Evolutionary conservation across 2,888 invertebrate species (phyloP).

Genomic region (Campopleginae sp.): DNA sequence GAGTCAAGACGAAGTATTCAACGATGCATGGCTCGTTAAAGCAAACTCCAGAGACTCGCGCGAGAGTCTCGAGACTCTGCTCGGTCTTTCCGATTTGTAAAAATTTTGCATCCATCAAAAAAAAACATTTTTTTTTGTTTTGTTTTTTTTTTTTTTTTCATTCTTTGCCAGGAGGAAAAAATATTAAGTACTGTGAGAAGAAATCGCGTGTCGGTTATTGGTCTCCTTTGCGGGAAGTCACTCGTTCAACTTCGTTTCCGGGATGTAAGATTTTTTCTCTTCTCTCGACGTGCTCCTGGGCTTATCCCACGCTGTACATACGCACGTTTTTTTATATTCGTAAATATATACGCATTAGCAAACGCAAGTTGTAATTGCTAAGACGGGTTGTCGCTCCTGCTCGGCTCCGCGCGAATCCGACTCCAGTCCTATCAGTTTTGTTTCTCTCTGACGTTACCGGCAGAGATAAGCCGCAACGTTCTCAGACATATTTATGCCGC

Average conservation of each 20-base stretch:
- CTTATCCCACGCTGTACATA: slow-evolving; percentile 22
- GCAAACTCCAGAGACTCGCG: slow-evolving; percentile 14
- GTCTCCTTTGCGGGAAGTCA: slow-evolving; percentile 56
- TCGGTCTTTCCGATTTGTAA: slow-evolving; percentile 5
- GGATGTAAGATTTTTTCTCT: slow-evolving; percentile 59
- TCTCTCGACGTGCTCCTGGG: slow-evolving; percentile 6
- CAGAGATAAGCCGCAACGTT: slow-evolving; percentile 29
- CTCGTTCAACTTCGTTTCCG: slow-evolving; percentile 62
- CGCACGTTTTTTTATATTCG: neutral
- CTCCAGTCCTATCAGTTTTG: slow-evolving; percentile 45
- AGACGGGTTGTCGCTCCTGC: slow-evolving; percentile 44
- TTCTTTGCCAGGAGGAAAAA: neutral
- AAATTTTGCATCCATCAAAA: neutral
- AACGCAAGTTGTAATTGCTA: slow-evolving; percentile 26
- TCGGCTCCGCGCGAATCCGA: slow-evolving; percentile 44
- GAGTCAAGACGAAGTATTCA: slow-evolving; percentile 38
- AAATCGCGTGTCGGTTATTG: slow-evolving; percentile 59
- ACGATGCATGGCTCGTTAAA: slow-evolving; percentile 58
- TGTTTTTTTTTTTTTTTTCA: slow-evolving; percentile 5
- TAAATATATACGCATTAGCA: slow-evolving; percentile 6
- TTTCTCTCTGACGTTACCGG: neutral
- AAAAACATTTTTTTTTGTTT: neutral
- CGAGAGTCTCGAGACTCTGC: neutral
- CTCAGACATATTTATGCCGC: slow-evolving; percentile 13
- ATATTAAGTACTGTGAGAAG: slow-evolving; percentile 35